Percentiles rank a stretch among this genome's conserved stretches.
phyloP scores from a whole-genome alignment of 2,888 invertebrate species.

The Xanthorhoe spadicearia region DNA sequence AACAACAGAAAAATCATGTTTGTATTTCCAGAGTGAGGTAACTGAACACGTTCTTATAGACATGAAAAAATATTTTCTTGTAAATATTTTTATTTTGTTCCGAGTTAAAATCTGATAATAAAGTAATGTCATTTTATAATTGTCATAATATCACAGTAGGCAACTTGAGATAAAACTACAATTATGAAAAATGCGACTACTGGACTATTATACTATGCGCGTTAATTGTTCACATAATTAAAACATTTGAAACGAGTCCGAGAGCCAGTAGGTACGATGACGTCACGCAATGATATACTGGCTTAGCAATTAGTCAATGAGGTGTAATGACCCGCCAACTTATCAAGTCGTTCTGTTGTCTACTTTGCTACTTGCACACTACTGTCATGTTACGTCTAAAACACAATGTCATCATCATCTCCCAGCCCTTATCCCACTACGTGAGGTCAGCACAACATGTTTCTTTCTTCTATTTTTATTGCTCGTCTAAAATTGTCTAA shows the following conservation, averaged over 20 bases:
- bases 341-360: constrained; percentile 15
- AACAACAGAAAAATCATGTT: no score
- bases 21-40: no score
- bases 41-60: no score
- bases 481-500: no score
- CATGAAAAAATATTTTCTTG: no score
- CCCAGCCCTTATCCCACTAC: no score
- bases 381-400: not conserved
- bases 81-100: no score
- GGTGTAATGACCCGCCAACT: constrained; percentile 26
- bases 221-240: not conserved
- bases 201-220: no score
- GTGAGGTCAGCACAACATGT: no score
- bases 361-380: constrained; percentile 1
- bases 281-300: constrained; percentile 21
- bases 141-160: not conserved
- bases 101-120: not conserved
- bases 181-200: constrained; percentile 8
- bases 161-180: constrained; percentile 11
- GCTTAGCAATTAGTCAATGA: constrained; percentile 15
- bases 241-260: not conserved
- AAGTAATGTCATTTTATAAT: constrained; percentile 1
- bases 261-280: constrained; percentile 4
- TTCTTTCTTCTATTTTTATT: no score
- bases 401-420: not conserved